Evolutionary conservation across 2,888 invertebrate species (phyloP).

Genomic region (Trissolcus japonicus): DNA sequence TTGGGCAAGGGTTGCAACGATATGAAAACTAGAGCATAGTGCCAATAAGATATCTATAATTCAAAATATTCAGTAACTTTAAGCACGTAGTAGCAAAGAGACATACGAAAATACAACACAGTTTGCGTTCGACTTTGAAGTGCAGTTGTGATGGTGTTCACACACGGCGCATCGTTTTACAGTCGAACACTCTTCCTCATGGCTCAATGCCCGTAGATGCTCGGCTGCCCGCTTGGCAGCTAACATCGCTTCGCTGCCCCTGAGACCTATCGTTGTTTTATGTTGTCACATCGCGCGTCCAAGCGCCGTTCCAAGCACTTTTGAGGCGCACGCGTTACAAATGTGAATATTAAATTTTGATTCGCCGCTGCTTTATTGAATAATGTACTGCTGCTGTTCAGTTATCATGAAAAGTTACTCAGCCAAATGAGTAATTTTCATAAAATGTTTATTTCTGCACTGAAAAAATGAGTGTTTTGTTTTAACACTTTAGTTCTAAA

Average conservation of each 20-base stretch:
- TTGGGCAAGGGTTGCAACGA: no score
- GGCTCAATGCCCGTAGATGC: slow-evolving; percentile 68
- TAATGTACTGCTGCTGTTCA: no score
- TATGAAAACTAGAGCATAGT: slow-evolving; percentile 8
- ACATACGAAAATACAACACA: slow-evolving; percentile 48
- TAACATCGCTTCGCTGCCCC: slow-evolving; percentile 61
- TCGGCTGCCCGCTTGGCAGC: slow-evolving; percentile 57
- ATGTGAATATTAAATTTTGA: slow-evolving; percentile 35
- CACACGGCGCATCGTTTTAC: slow-evolving; percentile 66
- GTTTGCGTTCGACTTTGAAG: slow-evolving; percentile 53
- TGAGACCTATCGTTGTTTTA: slow-evolving; percentile 57
- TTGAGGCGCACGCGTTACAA: slow-evolving; percentile 6
- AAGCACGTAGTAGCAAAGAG: slow-evolving; percentile 38
- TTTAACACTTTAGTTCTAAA: no score
- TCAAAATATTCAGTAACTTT: slow-evolving; percentile 45
- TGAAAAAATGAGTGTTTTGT: no score
- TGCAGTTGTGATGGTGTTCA: slow-evolving; percentile 46
- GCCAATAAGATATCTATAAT: slow-evolving; percentile 32
- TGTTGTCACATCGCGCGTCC: slow-evolving; percentile 26
- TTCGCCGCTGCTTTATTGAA: slow-evolving; percentile 3
- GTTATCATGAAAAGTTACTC: no score
- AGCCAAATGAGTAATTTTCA: no score
- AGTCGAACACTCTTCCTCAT: slow-evolving; percentile 68
- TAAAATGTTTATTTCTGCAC: no score
- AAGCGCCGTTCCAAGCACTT: slow-evolving; percentile 25